These are phyloP conservation scores for Zapus hudsonius DNA, from an alignment of 2,113 vertebrate genomes.

Conservation along the genomic window DNA sequence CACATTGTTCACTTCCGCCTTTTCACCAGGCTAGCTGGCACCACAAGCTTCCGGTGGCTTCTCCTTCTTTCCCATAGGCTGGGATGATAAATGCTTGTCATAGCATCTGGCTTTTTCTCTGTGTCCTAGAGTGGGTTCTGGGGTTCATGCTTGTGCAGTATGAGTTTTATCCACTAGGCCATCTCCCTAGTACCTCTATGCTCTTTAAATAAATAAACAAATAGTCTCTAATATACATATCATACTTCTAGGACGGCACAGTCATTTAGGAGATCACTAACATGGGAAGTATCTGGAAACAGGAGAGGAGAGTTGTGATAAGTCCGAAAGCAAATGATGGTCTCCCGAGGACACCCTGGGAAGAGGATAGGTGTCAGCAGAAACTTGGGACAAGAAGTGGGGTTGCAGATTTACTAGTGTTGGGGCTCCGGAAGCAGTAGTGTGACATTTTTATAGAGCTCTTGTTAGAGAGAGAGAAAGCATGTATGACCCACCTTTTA, in stretches of 20 bases:
- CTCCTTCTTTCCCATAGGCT: too few relatives aligned
- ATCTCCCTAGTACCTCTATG: neutral
- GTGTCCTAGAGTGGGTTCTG: too few relatives aligned
- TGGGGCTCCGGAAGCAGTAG: neutral
- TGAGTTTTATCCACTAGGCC: too few relatives aligned
- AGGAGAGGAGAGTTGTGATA: neutral
- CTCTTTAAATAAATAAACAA: slow-evolving; percentile 42
- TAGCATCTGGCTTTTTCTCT: too few relatives aligned
- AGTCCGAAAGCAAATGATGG: neutral
- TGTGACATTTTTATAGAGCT: neutral
- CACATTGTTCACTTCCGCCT: too few relatives aligned
- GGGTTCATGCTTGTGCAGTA: too few relatives aligned
- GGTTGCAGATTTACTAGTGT: neutral
- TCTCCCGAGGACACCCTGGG: neutral
- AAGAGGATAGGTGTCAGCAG: neutral
- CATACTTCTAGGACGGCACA: neutral
- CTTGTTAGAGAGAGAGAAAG: neutral
- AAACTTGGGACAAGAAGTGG: neutral
- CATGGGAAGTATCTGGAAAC: slow-evolving; percentile 17
- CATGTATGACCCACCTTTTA: neutral
- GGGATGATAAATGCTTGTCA: too few relatives aligned
- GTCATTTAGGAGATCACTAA: slow-evolving; percentile 1
- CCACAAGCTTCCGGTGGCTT: too few relatives aligned
- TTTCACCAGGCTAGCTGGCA: too few relatives aligned
- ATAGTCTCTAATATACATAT: neutral